These are phyloP conservation scores for Cervus canadensis DNA, from an alignment of 2,113 vertebrate genomes.

Conservation along the genomic window DNA sequence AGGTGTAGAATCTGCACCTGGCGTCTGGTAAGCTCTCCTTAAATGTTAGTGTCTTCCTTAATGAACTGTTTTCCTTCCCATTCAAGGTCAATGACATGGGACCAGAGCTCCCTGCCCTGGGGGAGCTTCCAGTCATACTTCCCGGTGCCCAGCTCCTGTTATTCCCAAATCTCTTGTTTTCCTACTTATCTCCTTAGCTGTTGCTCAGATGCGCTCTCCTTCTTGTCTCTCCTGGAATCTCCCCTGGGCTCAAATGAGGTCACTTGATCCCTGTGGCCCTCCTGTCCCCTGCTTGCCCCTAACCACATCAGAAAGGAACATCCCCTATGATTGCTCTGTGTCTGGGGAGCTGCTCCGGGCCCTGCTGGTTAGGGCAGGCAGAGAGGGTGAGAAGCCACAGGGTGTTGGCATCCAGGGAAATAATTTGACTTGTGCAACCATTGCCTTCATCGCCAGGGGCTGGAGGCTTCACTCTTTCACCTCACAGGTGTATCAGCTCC, in stretches of 20 bases:
- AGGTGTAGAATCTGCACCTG: not conserved
- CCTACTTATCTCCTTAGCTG: not conserved
- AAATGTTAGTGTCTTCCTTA: not conserved
- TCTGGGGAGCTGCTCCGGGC: not conserved
- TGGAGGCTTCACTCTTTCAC: not conserved
- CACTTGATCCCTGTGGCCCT: not conserved
- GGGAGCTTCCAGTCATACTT: not conserved
- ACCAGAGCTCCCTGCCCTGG: not conserved
- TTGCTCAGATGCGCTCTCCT: not conserved
- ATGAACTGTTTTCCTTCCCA: not conserved
- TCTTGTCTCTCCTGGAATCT: not conserved
- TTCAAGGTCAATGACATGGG: not conserved
- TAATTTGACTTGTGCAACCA: not conserved
- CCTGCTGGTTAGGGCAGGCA: not conserved
- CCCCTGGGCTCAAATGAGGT: not conserved
- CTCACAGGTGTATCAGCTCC: not conserved
- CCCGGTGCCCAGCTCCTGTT: not conserved
- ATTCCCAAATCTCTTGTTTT: not conserved
- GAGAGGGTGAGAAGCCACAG: not conserved
- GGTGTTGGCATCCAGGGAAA: not conserved
- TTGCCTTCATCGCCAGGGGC: not conserved
- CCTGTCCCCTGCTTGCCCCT: not conserved
- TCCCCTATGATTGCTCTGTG: not conserved
- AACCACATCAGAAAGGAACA: not conserved
- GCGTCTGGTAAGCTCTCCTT: not conserved